phyloP scores from a whole-genome alignment of 1,140 invertebrate species.

The Drosophila bifasciata region DNA sequence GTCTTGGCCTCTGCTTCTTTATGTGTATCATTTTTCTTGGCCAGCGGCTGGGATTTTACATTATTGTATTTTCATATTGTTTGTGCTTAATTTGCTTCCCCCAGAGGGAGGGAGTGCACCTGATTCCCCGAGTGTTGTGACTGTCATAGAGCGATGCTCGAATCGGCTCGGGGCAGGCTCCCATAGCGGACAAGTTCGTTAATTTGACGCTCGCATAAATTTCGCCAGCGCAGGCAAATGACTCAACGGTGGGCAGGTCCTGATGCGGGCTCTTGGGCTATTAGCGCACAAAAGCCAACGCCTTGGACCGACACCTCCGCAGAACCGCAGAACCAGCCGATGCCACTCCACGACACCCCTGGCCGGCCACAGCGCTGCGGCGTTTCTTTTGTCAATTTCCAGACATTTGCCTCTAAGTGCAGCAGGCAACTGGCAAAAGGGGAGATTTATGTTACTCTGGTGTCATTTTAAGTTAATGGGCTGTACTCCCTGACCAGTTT shows the following conservation, averaged over 20 bases:
- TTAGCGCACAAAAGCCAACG: constrained; percentile 29
- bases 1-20: constrained; percentile 40
- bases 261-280: constrained; percentile 53
- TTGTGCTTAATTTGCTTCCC: constrained; percentile 71
- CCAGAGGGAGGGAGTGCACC: constrained; percentile 50
- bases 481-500: constrained; percentile 54
- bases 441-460: constrained; percentile 72
- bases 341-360: too few species aligned
- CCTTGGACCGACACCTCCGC: too few species aligned
- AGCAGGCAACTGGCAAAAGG: constrained; percentile 18
- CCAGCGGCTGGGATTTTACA: constrained; percentile 59
- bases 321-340: too few species aligned
- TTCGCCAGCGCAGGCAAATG: constrained; percentile 59
- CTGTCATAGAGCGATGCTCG: constrained; percentile 15
- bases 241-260: constrained; percentile 35
- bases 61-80: constrained; percentile 77
- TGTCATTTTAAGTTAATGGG: constrained; percentile 79
- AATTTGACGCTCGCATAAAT: constrained; percentile 52
- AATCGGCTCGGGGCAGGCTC: background rate
- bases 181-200: constrained; percentile 64
- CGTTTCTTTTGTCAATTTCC: constrained; percentile 68
- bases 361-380: constrained; percentile 17
- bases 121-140: constrained; percentile 64
- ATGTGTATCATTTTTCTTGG: constrained; percentile 78
- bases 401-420: constrained; percentile 69